These are phyloP conservation scores for Folsomia candida DNA, from an alignment of 2,888 invertebrate genomes.

Conservation along the genomic window DNA sequence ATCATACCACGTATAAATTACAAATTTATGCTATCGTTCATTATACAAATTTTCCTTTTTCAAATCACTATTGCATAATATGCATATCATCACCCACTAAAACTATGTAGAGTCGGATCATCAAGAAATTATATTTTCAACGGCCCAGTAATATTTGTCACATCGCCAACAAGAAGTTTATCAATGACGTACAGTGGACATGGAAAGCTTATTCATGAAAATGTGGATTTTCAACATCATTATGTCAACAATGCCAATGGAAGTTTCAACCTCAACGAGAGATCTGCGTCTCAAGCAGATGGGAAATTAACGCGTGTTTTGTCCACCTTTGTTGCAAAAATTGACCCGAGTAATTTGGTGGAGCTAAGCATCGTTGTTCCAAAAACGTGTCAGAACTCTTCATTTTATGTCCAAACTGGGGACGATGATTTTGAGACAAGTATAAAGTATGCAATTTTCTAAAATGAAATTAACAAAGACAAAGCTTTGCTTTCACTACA, in stretches of 20 bases:
- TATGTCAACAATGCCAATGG: background rate
- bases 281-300: background rate
- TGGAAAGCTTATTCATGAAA: background rate
- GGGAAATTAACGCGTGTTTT: background rate
- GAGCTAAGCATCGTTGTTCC: background rate
- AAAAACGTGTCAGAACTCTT: background rate
- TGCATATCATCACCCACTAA: too few relatives aligned
- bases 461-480: too few relatives aligned
- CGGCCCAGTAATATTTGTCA: background rate
- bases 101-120: background rate
- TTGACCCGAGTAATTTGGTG: background rate
- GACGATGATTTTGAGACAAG: background rate
- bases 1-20: background rate
- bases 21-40: too few relatives aligned
- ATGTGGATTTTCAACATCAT: constrained; percentile 1
- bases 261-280: background rate
- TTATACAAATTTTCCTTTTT: background rate
- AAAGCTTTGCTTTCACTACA: too few relatives aligned
- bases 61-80: too few relatives aligned
- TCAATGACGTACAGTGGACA: background rate
- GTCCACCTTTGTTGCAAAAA: background rate
- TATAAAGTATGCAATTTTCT: too few relatives aligned
- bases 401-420: background rate
- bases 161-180: background rate
- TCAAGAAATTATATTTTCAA: background rate